Evolutionary conservation across 2,888 invertebrate genomes (phyloP).

Genomic region (Morinoia aosen): DNA sequence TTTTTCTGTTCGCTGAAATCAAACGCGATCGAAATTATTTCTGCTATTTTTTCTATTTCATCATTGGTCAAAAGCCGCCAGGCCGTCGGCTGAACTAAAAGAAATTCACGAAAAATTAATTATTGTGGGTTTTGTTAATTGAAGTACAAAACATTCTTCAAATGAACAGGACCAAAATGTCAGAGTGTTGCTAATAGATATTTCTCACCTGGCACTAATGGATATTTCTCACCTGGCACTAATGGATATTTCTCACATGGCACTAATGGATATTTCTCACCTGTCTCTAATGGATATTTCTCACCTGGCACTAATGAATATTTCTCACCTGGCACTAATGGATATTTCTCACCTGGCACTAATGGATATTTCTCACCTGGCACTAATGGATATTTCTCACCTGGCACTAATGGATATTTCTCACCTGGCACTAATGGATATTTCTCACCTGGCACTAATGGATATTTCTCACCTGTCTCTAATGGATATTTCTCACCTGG

Average conservation of each 20-base stretch:
- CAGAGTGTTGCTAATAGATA: too few relatives aligned
- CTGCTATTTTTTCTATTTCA: too few relatives aligned
- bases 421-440: background rate
- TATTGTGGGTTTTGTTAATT: too few relatives aligned
- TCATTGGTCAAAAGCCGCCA: too few relatives aligned
- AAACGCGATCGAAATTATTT: too few relatives aligned
- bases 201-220: background rate
- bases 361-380: background rate
- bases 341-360: background rate
- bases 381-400: too few relatives aligned
- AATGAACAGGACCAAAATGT: too few relatives aligned
- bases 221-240: background rate
- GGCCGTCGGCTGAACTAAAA: too few relatives aligned
- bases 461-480: background rate
- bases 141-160: too few relatives aligned
- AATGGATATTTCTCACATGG: background rate
- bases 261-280: background rate
- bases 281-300: conserved; percentile 21
- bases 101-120: too few relatives aligned
- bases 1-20: too few relatives aligned
- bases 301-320: background rate
- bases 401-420: background rate
- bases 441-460: background rate
- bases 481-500: too few relatives aligned
- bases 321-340: background rate